Evolutionary conservation across 2,113 vertebrate genomes (phyloP).

Genomic region (Ceratotherium simum): DNA sequence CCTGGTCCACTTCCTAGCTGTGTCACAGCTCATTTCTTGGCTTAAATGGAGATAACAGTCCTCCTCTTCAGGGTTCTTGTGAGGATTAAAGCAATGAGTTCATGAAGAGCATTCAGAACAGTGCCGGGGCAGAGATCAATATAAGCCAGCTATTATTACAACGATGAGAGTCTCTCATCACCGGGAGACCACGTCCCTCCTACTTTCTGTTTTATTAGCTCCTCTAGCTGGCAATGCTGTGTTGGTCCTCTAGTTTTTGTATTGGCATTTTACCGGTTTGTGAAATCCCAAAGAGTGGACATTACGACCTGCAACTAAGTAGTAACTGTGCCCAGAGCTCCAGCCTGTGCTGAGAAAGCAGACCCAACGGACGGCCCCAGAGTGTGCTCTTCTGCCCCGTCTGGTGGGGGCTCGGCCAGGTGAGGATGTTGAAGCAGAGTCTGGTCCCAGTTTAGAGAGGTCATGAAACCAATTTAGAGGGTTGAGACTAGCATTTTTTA

Average conservation of each 20-base stretch:
- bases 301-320: not conserved
- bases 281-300: not conserved
- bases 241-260: not conserved
- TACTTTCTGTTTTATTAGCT: not conserved
- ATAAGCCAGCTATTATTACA: not conserved
- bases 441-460: not conserved
- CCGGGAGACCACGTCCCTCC: not conserved
- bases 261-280: not conserved
- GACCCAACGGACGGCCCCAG: no score
- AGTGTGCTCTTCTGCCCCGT: not conserved
- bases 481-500: not conserved
- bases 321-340: not conserved
- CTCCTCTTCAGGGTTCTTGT: not conserved
- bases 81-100: not conserved
- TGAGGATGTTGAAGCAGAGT: not conserved
- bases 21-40: not conserved
- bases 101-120: not conserved
- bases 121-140: not conserved
- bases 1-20: not conserved
- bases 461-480: not conserved
- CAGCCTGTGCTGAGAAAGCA: not conserved
- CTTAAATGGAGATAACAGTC: not conserved
- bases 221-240: not conserved
- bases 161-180: no score
- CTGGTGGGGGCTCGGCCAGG: not conserved